Evolutionary conservation across 2,888 invertebrate genomes (phyloP), one percentile per base, ranked within the genome.

Genomic region (Nephrotoma flavescens): DNA sequence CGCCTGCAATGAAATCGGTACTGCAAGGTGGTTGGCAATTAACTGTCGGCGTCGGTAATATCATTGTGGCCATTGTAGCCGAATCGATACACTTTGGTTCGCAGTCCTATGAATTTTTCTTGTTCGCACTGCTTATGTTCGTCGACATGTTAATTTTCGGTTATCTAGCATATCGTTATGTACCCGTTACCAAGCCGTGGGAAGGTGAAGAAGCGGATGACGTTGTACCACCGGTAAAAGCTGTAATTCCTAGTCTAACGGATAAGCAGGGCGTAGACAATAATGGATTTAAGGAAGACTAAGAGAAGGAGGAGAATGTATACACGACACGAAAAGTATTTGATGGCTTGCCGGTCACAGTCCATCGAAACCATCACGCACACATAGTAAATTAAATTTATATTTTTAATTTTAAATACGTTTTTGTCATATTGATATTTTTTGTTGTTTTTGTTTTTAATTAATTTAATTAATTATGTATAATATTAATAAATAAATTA

Each of bases 11-110:
- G 98, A 99, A 99, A 91, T 97, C 98, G 0, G 96, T 99, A 0
- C 91, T 99, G 86, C 96, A 96, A 91, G 97, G 99, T 0, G 94
- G 95, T 6, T 99, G 98, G 97, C 93, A 98, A n/a, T 92, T 99
- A 87, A 98, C 98, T 0, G 96, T 97, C 0, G 97, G 98, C 0
- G 94, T 98, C 89, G 99, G 99, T 71, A 99, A 99, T 91, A 92
- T 99, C 4, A 95, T 99, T 87, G 98, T 99, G 0, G 95, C 98
- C 45, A 94, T 98, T 86, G 94, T 99, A 42, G 96, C 97, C 15
- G 95, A 97, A 90, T 93, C 94, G 9, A 93, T 94, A 88, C 93
- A 96, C 87, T 95, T 98, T 90, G 93, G n/a, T 6, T 86, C 52
- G 41, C 47, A 98, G 96, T 95, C 96, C 87, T 94, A 93, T 88